These are phyloP conservation scores for Rhynchotus rufescens DNA, from an alignment of 2,797 vertebrate species.

Conservation along the genomic window DNA sequence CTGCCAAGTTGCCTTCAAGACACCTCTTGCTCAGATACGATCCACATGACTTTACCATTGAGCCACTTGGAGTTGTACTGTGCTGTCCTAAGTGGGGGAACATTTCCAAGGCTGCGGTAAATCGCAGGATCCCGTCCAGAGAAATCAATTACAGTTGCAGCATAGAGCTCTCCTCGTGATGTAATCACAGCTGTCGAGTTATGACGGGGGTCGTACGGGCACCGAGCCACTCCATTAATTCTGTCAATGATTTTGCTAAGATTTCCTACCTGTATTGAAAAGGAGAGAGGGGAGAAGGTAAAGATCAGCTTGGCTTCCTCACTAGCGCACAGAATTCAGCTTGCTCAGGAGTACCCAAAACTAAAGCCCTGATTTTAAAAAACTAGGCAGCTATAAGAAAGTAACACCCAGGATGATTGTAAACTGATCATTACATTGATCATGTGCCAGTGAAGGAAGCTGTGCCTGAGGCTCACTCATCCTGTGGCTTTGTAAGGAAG, in stretches of 20 bases:
- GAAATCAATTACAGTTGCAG: slow-evolving; percentile 98
- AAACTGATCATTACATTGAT: slow-evolving; percentile 26
- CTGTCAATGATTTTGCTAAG: slow-evolving; percentile 91
- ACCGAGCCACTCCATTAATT: slow-evolving; percentile 95
- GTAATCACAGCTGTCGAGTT: slow-evolving; percentile 98
- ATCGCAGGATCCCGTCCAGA: slow-evolving; percentile 97
- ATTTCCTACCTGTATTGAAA: slow-evolving; percentile 89
- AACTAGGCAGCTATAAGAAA: not conserved
- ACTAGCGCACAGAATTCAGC: not conserved
- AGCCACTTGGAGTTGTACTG: slow-evolving; percentile 99
- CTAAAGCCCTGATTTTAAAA: not conserved
- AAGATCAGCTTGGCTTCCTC: slow-evolving; percentile 10
- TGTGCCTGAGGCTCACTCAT: not conserved
- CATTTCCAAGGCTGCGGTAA: slow-evolving; percentile 95
- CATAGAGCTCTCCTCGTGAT: slow-evolving; percentile 94
- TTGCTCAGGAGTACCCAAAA: not conserved
- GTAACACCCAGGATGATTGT: not conserved
- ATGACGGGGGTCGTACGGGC: slow-evolving; percentile 96
- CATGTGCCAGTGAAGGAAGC: not conserved
- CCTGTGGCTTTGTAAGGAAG: not conserved
- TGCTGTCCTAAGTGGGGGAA: slow-evolving; percentile 94
- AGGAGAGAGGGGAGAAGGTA: slow-evolving; percentile 12
- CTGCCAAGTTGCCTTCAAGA: slow-evolving; percentile 5
- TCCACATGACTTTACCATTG: slow-evolving; percentile 85
- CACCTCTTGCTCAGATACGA: not conserved